Evolutionary conservation across 2,797 vertebrate species (phyloP).

Genomic region (Euthynnus affinis): DNA sequence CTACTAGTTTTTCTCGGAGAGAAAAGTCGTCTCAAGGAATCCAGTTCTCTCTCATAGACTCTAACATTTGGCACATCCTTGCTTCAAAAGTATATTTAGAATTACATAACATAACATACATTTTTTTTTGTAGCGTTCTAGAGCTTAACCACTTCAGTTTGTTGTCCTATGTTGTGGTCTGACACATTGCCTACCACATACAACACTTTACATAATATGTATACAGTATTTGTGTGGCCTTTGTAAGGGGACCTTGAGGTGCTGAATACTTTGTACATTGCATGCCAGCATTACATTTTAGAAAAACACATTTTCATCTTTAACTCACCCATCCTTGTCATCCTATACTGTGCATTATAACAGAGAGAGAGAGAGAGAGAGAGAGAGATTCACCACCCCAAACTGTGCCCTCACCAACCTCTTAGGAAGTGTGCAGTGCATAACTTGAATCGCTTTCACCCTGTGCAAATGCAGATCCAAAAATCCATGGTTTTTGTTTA

Average conservation of each 20-base stretch:
- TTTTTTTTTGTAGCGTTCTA: background rate
- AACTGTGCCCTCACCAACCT: constrained; percentile 9
- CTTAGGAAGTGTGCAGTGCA: constrained; percentile 33
- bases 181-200: background rate
- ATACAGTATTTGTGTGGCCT: constrained; percentile 12
- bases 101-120: background rate
- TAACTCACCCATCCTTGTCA: background rate
- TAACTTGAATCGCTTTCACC: constrained; percentile 46
- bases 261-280: constrained; percentile 8
- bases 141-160: background rate
- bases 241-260: constrained; percentile 10
- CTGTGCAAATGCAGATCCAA: constrained; percentile 41
- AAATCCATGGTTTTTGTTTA: constrained; percentile 60
- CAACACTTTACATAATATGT: background rate
- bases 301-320: constrained; percentile 1
- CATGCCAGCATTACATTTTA: constrained; percentile 3
- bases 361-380: constrained; percentile 10
- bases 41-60: background rate
- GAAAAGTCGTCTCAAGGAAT: background rate
- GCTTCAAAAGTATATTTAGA: background rate
- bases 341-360: background rate
- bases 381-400: constrained; percentile 7
- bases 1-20: background rate
- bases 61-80: background rate
- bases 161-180: background rate